Conservation (phyloP, 2,113 vertebrate genomes). For the Lethenteron camtschaticum region DNA sequence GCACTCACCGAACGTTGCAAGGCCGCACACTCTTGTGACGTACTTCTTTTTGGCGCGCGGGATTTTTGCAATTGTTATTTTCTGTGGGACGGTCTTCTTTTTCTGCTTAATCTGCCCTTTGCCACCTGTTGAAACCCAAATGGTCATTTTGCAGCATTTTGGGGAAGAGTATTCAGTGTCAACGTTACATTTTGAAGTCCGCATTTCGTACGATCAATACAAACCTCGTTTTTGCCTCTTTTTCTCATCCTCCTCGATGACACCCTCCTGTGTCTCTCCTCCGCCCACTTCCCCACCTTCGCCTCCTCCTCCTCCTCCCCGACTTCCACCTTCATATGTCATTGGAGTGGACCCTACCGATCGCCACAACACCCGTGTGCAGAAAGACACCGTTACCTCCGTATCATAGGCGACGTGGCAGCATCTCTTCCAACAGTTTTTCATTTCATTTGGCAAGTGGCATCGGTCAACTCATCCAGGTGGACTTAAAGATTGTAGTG, state of each 20-base stretch:
- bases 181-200: neutral
- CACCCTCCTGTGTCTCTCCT: constrained; percentile 14
- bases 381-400: neutral
- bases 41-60: constrained; percentile 98
- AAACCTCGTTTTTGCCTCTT: constrained; percentile 96
- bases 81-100: constrained; percentile 92
- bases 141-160: constrained; percentile 7
- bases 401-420: neutral
- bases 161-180: neutral
- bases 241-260: constrained; percentile 70
- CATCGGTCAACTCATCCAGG: too few relatives aligned
- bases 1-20: constrained; percentile 73
- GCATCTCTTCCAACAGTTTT: neutral
- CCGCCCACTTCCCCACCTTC: constrained; percentile 43
- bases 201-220: constrained; percentile 10
- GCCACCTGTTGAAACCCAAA: constrained; percentile 35
- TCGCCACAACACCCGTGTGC: neutral
- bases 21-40: constrained; percentile 75
- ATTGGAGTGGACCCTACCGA: constrained; percentile 9
- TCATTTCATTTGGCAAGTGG: too few relatives aligned
- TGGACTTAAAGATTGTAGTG: too few relatives aligned
- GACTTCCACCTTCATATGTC: constrained; percentile 48
- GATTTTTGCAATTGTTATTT: constrained; percentile 95
- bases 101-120: constrained; percentile 98
- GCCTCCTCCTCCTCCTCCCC: constrained; percentile 55